These are phyloP conservation scores for Chitala chitala DNA, from an alignment of 2,113 vertebrate genomes.

Conservation along the genomic window DNA sequence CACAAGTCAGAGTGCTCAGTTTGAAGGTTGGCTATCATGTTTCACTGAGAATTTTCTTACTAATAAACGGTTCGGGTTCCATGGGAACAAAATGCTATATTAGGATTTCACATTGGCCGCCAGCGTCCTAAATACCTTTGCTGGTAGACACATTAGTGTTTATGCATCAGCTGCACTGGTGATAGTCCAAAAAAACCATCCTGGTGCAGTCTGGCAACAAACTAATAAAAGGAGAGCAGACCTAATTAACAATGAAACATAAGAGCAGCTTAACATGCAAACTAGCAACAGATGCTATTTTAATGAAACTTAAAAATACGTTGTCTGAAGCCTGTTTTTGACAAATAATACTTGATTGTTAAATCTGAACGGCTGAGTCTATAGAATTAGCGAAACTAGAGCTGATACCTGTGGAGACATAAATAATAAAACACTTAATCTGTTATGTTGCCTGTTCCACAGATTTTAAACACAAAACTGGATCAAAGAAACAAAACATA, in stretches of 20 bases:
- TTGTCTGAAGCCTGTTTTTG: conserved; percentile 51
- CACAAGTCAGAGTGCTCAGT: conserved; percentile 49
- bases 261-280: neutral
- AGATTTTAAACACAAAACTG: no score
- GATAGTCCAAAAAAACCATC: no score
- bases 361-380: conserved; percentile 42
- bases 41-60: conserved; percentile 48
- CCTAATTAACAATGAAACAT: neutral
- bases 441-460: no score
- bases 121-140: conserved; percentile 2
- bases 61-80: conserved; percentile 52
- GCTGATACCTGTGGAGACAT: no score
- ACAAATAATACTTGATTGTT: conserved; percentile 23
- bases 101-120: conserved; percentile 6
- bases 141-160: conserved; percentile 27
- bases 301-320: conserved; percentile 62
- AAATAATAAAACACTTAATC: no score
- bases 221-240: neutral
- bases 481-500: no score
- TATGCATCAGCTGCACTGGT: conserved; percentile 2
- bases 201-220: no score
- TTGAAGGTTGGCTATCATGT: conserved; percentile 41
- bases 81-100: conserved; percentile 42
- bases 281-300: conserved; percentile 36
- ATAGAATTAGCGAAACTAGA: neutral